Evolutionary conservation across 2,888 invertebrate species (phyloP).

Genomic region (Ormyrus pomaceus): DNA sequence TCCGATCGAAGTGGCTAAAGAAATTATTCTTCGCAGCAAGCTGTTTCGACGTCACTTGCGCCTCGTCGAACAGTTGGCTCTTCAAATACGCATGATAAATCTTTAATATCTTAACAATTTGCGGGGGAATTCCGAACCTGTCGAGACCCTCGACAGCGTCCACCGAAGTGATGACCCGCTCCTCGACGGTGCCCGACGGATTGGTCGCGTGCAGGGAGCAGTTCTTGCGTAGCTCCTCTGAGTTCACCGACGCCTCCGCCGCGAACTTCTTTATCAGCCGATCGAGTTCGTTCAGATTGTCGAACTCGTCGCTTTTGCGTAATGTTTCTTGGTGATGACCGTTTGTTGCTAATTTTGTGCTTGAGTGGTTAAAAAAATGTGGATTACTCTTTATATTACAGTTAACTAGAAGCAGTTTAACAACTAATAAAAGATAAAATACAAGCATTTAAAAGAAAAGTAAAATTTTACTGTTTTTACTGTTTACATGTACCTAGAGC

Average conservation of each 20-base stretch:
- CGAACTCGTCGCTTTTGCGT: slow-evolving; percentile 32
- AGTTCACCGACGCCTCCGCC: slow-evolving; percentile 38
- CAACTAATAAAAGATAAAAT: background rate
- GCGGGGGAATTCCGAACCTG: slow-evolving; percentile 64
- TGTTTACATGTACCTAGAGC: slow-evolving; percentile 2
- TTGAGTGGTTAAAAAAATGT: background rate
- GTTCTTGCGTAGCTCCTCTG: slow-evolving; percentile 37
- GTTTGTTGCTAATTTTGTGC: background rate
- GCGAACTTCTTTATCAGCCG: slow-evolving; percentile 64
- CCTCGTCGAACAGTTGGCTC: slow-evolving; percentile 50
- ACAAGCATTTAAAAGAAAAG: no score
- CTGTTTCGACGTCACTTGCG: background rate
- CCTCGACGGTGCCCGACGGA: slow-evolving; percentile 56
- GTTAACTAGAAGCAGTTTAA: background rate
- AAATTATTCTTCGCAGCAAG: slow-evolving; percentile 61
- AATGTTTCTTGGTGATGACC: background rate
- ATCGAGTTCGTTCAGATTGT: slow-evolving; percentile 64
- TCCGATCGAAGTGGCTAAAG: slow-evolving; percentile 61
- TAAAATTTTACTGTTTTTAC: no score
- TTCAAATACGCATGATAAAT: slow-evolving; percentile 64
- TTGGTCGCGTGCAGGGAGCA: slow-evolving; percentile 66
- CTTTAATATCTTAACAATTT: slow-evolving; percentile 65
- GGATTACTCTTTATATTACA: background rate
- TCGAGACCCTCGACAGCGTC: slow-evolving; percentile 66
- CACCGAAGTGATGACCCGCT: slow-evolving; percentile 58